These are phyloP conservation scores for Gastracanthus pulcherrimus DNA, from an alignment of 2,888 invertebrate species.

Conservation along the genomic window DNA sequence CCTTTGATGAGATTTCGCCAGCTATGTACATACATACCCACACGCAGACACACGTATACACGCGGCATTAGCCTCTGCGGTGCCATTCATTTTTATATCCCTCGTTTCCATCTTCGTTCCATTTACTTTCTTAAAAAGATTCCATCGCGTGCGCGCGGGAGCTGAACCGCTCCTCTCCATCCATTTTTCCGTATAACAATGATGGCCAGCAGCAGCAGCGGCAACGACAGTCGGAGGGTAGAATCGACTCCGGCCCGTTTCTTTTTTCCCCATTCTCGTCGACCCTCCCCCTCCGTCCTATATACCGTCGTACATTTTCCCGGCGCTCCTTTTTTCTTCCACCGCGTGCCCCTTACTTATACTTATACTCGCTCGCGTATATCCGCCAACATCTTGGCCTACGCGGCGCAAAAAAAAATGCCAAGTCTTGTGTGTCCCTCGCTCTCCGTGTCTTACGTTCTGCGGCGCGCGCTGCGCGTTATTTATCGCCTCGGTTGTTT, in stretches of 20 bases:
- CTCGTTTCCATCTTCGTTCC: constrained; percentile 66
- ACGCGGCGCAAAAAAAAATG: constrained; percentile 60
- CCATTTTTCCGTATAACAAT: constrained; percentile 66
- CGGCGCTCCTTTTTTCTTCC: constrained; percentile 8
- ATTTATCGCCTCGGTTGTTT: constrained; percentile 64
- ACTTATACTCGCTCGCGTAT: too few species aligned
- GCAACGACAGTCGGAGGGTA: background rate
- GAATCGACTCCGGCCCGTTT: constrained; percentile 2
- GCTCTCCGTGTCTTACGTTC: background rate
- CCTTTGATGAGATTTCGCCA: constrained; percentile 36
- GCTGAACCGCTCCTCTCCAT: constrained; percentile 55
- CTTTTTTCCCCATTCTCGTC: constrained; percentile 22
- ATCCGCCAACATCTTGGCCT: constrained; percentile 44
- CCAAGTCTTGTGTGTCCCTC: constrained; percentile 56
- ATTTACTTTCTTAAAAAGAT: constrained; percentile 69
- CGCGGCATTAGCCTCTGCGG: constrained; percentile 46
- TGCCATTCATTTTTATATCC: constrained; percentile 66
- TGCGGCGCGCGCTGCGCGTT: constrained; percentile 45
- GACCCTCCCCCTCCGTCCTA: constrained; percentile 26
- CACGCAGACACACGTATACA: background rate
- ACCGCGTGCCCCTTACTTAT: constrained; percentile 2
- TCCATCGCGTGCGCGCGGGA: constrained; percentile 58
- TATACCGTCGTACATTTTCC: constrained; percentile 29
- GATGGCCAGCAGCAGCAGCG: constrained; percentile 58
- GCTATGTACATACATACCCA: background rate